Base-by-base conservation (phyloP, 1,140 invertebrate species). In the Cylas formicarius region DNA sequence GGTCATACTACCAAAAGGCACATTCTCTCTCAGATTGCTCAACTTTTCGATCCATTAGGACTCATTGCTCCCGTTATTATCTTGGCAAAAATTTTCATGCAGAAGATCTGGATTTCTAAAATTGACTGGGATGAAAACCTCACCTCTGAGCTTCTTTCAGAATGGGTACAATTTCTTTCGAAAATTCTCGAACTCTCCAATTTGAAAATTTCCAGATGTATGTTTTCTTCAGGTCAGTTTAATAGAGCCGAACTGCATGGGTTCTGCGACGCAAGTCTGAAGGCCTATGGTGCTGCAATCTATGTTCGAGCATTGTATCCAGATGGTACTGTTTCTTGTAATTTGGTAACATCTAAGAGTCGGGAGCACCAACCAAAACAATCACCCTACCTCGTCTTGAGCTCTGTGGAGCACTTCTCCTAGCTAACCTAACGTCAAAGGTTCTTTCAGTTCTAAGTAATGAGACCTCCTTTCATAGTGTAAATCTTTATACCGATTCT, bases 261-360 rank as follows among this genome's bases (percentile, higher is more conserved):
- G 2, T 68, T 67, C 48, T 50, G 43, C 3, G 66, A 66, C 41
- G 61, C 65, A 4, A 59, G 53, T 1, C 32, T 51, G 27, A 43
- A 40, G 5, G 62, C 54, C 4, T 66, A 61, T 38, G 62, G 53
- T 10, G 58, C 56, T 5, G 58, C 55, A 21, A 32, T 63, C 4
- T 67, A 66, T 42, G 7, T 58, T 3, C 46, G 56, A 36, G 23
- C 50, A 10, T 39, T 37, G 19, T 26, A 46, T 34, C 7, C 14
- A 8, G 31, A 29, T 0, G 38, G 31, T 7, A 31, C 48, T 3
- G 13, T 41, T 16, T 23, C 13, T 2, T 16, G 24, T 21, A 11
- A 13, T 21, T 45, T 45, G 17, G 16, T 39, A 16, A 22, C 29
- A 2, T 11, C 47, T 4, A 57, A 56, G 43, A 28, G 28, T 14